phyloP scores from a whole-genome alignment of 2,797 vertebrate genomes.

The Sebastes hubbsi region DNA sequence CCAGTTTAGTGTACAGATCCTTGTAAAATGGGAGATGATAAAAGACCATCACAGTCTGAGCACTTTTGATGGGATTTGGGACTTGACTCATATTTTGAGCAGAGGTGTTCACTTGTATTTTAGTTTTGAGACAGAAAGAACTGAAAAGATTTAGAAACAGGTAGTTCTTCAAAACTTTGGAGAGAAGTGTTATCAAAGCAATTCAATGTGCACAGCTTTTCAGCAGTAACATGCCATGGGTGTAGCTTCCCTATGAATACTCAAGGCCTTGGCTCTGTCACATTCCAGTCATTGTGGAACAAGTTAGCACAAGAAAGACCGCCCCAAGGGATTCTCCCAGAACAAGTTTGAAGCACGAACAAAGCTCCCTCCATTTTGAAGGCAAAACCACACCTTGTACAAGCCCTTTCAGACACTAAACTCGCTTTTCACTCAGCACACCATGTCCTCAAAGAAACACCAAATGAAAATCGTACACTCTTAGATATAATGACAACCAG shows the following conservation, averaged over 20 bases:
- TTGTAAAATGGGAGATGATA: background rate
- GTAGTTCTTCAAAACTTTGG: conserved; percentile 48
- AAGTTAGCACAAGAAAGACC: conserved; percentile 74
- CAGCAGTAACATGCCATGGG: background rate
- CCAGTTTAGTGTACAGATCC: background rate
- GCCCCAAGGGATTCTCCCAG: conserved; percentile 54
- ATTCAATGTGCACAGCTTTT: background rate
- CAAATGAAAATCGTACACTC: background rate
- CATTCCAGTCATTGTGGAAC: conserved; percentile 79
- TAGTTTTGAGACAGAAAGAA: conserved; percentile 50
- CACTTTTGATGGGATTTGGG: background rate
- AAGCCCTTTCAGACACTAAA: conserved; percentile 2
- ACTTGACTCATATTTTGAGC: background rate
- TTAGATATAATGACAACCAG: background rate
- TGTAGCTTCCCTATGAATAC: conserved; percentile 12
- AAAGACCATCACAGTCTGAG: background rate
- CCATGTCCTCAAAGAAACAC: background rate
- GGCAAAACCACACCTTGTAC: conserved; percentile 67
- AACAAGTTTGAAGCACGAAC: conserved; percentile 63
- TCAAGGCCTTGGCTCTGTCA: conserved; percentile 44
- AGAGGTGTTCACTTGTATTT: background rate
- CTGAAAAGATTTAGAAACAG: conserved; percentile 49
- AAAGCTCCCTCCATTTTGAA: conserved; percentile 70
- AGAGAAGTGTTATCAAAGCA: background rate
- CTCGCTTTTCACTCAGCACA: background rate